Evolutionary conservation across 1,140 invertebrate species (phyloP).

Genomic region (Tigriopus japonicus): DNA sequence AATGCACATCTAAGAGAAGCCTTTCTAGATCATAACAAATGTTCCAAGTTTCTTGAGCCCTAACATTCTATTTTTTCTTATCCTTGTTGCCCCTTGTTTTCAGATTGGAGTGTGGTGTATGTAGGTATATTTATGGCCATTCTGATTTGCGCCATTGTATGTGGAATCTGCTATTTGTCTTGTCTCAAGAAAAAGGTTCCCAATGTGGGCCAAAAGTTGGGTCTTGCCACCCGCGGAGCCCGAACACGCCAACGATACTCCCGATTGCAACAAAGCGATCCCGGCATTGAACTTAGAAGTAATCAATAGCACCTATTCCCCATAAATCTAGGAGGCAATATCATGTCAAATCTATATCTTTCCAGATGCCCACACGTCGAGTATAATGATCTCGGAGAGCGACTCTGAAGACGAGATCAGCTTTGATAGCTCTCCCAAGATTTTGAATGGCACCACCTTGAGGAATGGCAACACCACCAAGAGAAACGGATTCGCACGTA

Average conservation of each 20-base stretch:
- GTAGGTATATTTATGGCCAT: conserved; percentile 52
- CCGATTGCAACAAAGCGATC: background rate
- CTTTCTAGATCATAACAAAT: no score
- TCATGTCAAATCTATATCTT: background rate
- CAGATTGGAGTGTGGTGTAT: conserved; percentile 73
- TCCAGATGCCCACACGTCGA: conserved; percentile 6
- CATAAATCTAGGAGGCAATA: no score
- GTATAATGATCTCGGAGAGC: conserved; percentile 1
- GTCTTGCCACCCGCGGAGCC: no score
- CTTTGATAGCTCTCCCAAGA: background rate
- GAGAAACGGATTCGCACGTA: no score
- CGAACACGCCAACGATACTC: background rate
- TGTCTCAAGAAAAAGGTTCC: background rate
- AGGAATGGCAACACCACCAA: no score
- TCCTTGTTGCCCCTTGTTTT: conserved; percentile 23
- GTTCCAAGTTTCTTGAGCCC: no score
- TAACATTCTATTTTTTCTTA: no score
- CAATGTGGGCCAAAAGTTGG: background rate
- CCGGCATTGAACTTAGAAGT: conserved; percentile 5
- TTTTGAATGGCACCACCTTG: no score
- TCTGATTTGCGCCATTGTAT: conserved; percentile 37
- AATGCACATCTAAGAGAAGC: no score
- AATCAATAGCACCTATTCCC: background rate
- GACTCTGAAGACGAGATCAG: conserved; percentile 9
- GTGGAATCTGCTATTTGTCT: background rate